Conservation (phyloP, 2,888 invertebrate genomes). For the Emmelina monodactyla region DNA sequence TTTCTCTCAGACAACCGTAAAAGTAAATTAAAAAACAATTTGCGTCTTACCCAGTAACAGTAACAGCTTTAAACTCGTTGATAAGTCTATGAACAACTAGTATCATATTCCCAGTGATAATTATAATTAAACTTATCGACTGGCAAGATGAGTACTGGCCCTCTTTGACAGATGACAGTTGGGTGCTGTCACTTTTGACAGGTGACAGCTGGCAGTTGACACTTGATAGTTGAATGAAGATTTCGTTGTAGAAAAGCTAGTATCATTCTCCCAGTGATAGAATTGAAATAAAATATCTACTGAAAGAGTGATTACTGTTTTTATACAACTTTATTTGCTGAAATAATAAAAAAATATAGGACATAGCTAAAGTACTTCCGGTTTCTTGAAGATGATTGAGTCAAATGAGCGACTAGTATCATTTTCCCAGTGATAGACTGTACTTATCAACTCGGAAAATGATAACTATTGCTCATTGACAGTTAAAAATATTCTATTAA, state of each 20-base stretch:
- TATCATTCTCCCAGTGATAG: slow-evolving; percentile 21
- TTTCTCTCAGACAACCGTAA: no score
- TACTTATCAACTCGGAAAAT: slow-evolving; percentile 14
- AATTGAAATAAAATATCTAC: slow-evolving; percentile 16
- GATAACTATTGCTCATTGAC: slow-evolving; percentile 8
- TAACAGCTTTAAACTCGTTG: no score
- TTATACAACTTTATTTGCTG: slow-evolving; percentile 3
- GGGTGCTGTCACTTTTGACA: no score
- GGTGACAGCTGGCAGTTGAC: no score
- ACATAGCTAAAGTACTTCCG: background rate
- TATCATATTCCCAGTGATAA: background rate
- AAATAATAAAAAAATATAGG: background rate
- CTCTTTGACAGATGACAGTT: no score
- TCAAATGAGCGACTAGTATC: slow-evolving; percentile 6
- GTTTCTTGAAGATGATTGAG: no score
- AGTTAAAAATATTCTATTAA: background rate
- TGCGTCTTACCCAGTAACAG: no score
- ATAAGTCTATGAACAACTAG: background rate
- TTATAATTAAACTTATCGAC: background rate
- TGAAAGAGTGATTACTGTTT: slow-evolving; percentile 14
- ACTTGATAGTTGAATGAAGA: no score
- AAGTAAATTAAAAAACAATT: no score
- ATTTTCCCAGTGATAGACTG: slow-evolving; percentile 17
- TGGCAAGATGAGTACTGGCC: background rate
- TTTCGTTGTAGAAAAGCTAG: slow-evolving; percentile 10